These are phyloP conservation scores for Cyanistes caeruleus DNA, from an alignment of 2,113 vertebrate genomes.

Conservation along the genomic window DNA sequence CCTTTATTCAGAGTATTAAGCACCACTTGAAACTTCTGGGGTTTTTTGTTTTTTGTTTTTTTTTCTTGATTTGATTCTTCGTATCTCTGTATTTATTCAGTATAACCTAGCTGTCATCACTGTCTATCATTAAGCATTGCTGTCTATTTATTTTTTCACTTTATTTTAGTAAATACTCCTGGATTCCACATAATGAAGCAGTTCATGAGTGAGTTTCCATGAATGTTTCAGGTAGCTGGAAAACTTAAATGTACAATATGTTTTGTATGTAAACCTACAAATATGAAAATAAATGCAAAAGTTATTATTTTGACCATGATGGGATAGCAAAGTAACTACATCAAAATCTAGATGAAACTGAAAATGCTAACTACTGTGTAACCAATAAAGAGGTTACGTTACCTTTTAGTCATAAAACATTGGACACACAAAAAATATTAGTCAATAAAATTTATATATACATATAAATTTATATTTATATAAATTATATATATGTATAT, in stretches of 20 bases:
- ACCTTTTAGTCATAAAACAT: background rate
- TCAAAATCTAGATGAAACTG: background rate
- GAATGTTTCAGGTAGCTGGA: background rate
- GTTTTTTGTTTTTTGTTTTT: background rate
- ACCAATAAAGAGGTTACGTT: background rate
- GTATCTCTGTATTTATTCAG: background rate
- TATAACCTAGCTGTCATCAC: background rate
- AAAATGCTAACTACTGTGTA: background rate
- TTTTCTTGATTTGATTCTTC: background rate
- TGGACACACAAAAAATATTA: background rate
- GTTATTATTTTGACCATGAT: rapidly evolving
- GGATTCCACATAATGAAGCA: background rate
- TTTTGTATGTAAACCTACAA: background rate
- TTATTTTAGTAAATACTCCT: background rate
- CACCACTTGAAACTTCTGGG: background rate
- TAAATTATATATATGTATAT: background rate
- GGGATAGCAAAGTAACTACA: background rate
- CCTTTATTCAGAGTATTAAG: background rate
- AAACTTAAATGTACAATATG: background rate
- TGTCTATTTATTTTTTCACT: background rate
- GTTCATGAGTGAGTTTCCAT: background rate
- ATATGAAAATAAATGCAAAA: background rate
- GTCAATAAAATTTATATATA: background rate
- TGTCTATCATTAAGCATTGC: background rate
- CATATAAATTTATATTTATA: background rate